Base-by-base conservation (phyloP, 2,888 invertebrate genomes). In the Crocallis elinguaria region DNA sequence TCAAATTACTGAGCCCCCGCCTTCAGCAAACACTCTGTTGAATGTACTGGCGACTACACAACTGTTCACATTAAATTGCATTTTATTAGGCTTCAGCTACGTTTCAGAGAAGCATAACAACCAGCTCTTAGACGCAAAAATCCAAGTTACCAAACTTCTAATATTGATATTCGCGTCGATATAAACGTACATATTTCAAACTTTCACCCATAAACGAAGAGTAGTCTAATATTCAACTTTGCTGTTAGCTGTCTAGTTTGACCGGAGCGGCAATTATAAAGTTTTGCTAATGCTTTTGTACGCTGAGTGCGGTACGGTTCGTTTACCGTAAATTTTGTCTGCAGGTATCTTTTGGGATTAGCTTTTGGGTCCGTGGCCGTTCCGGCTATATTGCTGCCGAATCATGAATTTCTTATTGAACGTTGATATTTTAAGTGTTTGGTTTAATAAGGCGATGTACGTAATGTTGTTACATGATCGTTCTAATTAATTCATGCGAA, bases 201-300 rank as follows among this genome's bases (percentile, higher is more conserved):
- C 16, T 12, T 36, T 19, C 8, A 14, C 16, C 33, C 19, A 5
- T 16, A 27, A 14, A 38, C n/a, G 16, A 38, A 25, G 11, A 41
- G 41, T 9, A 23, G 41, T 27, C 30, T 32, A 32, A 32, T 43
- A 33, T 33, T 2, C n/a, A 43, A 43, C 43, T 43, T 43, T 33
- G 33, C 43, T 43, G 21, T 43, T 43, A 41, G 30, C 17, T 21
- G 30, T 33, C 32, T 42, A 33, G 32, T 43, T 33, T 30, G 32
- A 14, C 43, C 23, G 32, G 42, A 32, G 33, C 14, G 12, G 30
- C 11, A 43, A 43, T 43, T 33, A 43, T 9, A 16, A 43, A 43
- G 43, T 43, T 43, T 16, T 3, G 41, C 32, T 33, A 43, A 43
- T 43, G 43, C 33, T 43, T 42, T 23, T 33, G 42, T 32, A 8